Percentiles rank a stretch among this genome's conserved stretches.
Evolutionary conservation across 2,797 vertebrate species (phyloP).

Genomic region (Gymnothorax javanicus): DNA sequence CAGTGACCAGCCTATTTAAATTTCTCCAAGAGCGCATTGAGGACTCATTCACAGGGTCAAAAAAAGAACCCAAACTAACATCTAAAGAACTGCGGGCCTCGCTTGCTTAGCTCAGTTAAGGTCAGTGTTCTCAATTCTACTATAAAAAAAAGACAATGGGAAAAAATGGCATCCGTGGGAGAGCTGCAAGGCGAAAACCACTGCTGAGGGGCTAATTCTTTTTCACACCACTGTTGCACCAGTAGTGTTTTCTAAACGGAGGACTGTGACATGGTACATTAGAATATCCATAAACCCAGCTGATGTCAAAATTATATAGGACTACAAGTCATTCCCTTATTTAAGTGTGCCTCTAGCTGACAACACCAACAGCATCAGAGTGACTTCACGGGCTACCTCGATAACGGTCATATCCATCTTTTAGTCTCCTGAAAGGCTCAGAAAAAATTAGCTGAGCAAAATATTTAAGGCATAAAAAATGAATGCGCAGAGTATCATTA

Average conservation of each 20-base stretch:
- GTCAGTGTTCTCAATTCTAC: no score
- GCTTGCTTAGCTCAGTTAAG: no score
- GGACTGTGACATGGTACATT: neutral
- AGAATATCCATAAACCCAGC: neutral
- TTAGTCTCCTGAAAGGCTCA: neutral
- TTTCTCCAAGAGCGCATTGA: no score
- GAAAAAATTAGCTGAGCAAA: neutral
- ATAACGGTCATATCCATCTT: neutral
- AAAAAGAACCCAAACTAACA: no score
- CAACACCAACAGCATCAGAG: neutral
- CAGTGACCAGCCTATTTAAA: no score
- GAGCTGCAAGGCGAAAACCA: no score
- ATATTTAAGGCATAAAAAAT: neutral
- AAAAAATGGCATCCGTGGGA: no score
- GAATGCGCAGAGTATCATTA: no score
- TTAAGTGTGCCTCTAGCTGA: neutral
- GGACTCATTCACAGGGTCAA: no score
- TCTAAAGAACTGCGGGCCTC: no score
- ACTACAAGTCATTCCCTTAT: neutral
- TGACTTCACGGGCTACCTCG: neutral
- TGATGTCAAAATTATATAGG: neutral
- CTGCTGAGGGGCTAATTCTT: no score
- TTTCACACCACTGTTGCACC: neutral
- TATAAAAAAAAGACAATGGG: no score
- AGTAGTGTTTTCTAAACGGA: neutral